Base-by-base conservation (phyloP, 2,113 vertebrate genomes). In the Phalacrocorax carbo region DNA sequence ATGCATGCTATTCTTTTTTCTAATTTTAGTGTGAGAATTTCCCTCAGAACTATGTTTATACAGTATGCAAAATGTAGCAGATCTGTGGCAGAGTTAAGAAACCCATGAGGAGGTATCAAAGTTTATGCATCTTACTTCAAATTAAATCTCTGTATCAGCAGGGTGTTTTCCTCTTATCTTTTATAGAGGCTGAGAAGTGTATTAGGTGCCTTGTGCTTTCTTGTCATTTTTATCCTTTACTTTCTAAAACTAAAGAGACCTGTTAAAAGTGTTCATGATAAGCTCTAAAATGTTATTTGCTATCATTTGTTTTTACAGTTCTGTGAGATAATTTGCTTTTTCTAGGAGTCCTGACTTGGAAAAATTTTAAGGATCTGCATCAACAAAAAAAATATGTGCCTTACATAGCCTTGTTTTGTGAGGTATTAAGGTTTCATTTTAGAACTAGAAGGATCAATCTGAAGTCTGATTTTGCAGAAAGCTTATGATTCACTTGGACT, bases 1-100 rank as follows among this genome's bases (percentile, higher is more conserved):
- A 82, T 85, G 65, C 64, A 85, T 96, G 54, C 69, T 72, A 83
- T 86, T 86, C 78, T 76, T 90, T 96, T 68, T 77, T 52, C 73
- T 92, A 90, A 95, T 95, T 97, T 96, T 94, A 94, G 60, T 89
- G 26, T 84, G 94, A 96, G 78, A 97, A 96, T 92, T 95, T 94
- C 51, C 68, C 26, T 94, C 48, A 94, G 77, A 94, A 97, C 79
- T 96, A 51, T 93, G 70, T 97, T 96, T 97, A 91, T 94, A 86
- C 70, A 92, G 88, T 60, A 92, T 64, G 86, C 62, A 95, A 82
- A 75, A 93, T 90, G 88, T 58, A 94, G 38, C 11, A 88, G 73
- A 82, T 92, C 78, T 94, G 27, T 88, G 55, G 68, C 55, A 95
- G 78, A 55, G 71, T 84, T 97, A 78, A 76, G 92, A 72, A 93